phyloP scores from a whole-genome alignment of 2,888 invertebrate species.

The Pristionchus fissidentatus region DNA sequence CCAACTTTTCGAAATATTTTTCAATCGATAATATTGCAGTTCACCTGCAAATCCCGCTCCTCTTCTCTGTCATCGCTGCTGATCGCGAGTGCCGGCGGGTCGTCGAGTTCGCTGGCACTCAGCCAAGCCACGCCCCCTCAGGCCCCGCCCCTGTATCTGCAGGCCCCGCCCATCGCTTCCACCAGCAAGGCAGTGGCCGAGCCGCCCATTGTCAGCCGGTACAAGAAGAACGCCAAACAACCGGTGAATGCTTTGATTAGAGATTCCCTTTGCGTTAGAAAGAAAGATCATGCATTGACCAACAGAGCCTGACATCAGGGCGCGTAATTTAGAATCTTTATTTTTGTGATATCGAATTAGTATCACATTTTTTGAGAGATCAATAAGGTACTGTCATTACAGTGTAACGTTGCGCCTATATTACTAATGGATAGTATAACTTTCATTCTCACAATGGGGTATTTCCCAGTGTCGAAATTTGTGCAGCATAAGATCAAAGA shows the following conservation, averaged over 20 bases:
- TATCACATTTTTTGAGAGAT: too few species aligned
- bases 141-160: neutral
- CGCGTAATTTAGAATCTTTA: too few species aligned
- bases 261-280: too few species aligned
- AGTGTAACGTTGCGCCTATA: too few species aligned
- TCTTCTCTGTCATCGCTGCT: constrained; percentile 36
- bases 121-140: constrained; percentile 16
- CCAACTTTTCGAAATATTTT: neutral
- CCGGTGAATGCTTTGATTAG: neutral
- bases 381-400: too few species aligned
- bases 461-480: too few species aligned
- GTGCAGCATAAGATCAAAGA: too few species aligned
- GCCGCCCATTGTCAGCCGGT: constrained; percentile 26
- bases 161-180: constrained; percentile 38
- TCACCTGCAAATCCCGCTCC: constrained; percentile 20
- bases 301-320: too few species aligned
- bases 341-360: too few species aligned
- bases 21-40: constrained; percentile 14
- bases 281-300: too few species aligned
- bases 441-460: too few species aligned
- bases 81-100: constrained; percentile 3
- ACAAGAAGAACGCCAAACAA: constrained; percentile 34
- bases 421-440: too few species aligned
- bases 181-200: neutral
- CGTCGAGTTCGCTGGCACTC: neutral